Conservation (phyloP, 2,113 vertebrate genomes). For the Gymnocephalus cernua region DNA sequence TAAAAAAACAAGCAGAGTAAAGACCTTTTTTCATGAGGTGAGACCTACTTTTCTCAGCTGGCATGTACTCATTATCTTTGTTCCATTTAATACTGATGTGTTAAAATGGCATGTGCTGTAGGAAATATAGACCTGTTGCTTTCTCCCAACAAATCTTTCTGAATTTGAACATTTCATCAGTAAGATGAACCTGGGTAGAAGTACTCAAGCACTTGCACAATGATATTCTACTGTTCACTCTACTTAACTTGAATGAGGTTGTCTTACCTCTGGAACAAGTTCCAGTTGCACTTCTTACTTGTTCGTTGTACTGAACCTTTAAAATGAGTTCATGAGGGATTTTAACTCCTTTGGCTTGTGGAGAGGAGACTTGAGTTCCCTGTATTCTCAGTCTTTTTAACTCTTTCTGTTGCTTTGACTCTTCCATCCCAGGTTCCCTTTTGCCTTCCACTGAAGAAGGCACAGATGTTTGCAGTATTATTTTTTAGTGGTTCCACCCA, state of each 20-base stretch:
- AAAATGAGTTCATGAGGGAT: too few species aligned
- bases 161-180: too few species aligned
- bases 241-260: not conserved
- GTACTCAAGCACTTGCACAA: too few species aligned
- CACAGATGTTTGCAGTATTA: not conserved
- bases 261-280: not conserved
- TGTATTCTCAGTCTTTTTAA: not conserved
- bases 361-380: not conserved
- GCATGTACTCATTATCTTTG: conserved; percentile 17
- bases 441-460: not conserved
- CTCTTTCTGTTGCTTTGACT: not conserved
- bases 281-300: too few species aligned
- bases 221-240: too few species aligned
- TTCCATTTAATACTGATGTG: conserved; percentile 7
- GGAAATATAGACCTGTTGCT: conserved; percentile 1
- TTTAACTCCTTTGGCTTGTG: not conserved
- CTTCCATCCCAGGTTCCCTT: not conserved
- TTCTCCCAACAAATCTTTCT: not conserved
- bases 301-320: not conserved
- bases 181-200: too few species aligned
- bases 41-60: conserved; percentile 23
- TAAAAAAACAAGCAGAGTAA: not conserved
- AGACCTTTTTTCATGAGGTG: conserved; percentile 20
- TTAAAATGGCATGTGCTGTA: not conserved
- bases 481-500: not conserved